Evolutionary conservation across 2,888 invertebrate species (phyloP), one percentile per base, ranked within the genome.

Genomic region (Cremastinae sp.): DNA sequence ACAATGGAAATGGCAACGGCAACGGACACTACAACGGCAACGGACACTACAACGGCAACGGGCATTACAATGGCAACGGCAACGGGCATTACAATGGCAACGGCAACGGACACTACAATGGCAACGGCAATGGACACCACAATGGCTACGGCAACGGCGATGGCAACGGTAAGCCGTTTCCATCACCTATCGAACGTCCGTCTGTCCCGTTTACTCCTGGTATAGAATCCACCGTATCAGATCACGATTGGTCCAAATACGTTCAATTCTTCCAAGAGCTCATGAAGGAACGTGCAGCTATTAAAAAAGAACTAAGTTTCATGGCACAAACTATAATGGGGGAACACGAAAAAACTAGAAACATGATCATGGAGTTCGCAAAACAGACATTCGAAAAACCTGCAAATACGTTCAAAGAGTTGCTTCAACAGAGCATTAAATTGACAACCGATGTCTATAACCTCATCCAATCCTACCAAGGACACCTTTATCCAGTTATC

Each of bases 181-280:
- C 22, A 22, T 10, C n/a, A 10, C 8, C 2, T 55, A 37, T n/a
- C 37, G n/a, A 0, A 35, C 9, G 16, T 5, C 22, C 12, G n/a
- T 20, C 10, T 4, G 51, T 20, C n/a, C 20, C 22, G 20, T 3
- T 22, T n/a, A 16, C 1, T 16, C 2, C 45, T 47, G 1, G 59
- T 8, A 59, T 22, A 14, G 12, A 2, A 12, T n/a, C 3, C 66
- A 9, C 12, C n/a, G n/a, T 12, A 37, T 20, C n/a, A 9, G 14
- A 59, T n/a, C 18, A 10, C 10, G 0, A 1, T n/a, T n/a, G n/a
- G n/a, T n/a, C n/a, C 28, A 0, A 14, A 0, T 12, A 12, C 20
- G 1, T 37, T 0, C 12, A 47, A 10, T 37, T 55, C 9, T 7
- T 74, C 9, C 22, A 55, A 0, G 41, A 74, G 1, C 35, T 74